These are phyloP conservation scores for Parazoanthus swiftii DNA, from an alignment of 92 coral and sea anemone genomes.

Conservation along the genomic window DNA sequence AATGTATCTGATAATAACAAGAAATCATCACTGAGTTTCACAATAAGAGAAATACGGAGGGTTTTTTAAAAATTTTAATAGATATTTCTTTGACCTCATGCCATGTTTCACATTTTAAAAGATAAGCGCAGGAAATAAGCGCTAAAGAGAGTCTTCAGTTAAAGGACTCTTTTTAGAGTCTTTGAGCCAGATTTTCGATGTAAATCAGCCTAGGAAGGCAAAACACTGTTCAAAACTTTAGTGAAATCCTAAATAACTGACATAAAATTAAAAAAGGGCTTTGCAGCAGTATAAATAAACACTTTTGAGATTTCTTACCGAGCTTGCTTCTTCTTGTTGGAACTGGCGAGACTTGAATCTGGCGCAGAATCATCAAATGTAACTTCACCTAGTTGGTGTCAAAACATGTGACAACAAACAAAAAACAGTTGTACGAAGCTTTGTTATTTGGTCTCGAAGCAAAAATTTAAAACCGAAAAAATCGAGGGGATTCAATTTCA, in stretches of 20 bases:
- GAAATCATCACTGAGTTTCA: constrained; percentile 10
- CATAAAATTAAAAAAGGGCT: background rate
- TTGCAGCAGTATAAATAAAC: constrained; percentile 24
- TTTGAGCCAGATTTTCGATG: constrained; percentile 17
- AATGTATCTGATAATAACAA: constrained; percentile 22
- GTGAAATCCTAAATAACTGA: constrained; percentile 16
- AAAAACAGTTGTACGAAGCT: no score
- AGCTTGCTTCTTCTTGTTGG: constrained; percentile 20
- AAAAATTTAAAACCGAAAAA: no score
- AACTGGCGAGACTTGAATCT: constrained; percentile 16
- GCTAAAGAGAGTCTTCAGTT: background rate
- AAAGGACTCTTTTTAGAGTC: background rate
- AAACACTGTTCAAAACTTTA: constrained; percentile 14
- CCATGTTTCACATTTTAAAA: constrained; percentile 12
- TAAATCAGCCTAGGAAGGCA: constrained; percentile 20
- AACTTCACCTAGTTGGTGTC: no score
- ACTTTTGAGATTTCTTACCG: constrained; percentile 26
- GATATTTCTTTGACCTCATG: constrained; percentile 18
- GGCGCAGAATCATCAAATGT: background rate
- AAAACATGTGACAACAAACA: no score
- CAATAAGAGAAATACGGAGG: background rate
- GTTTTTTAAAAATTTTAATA: background rate
- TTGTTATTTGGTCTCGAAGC: no score
- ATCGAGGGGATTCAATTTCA: no score
- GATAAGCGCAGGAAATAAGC: constrained; percentile 11